These are phyloP conservation scores for Carassius carassius DNA, from an alignment of 2,113 vertebrate species.

Conservation along the genomic window DNA sequence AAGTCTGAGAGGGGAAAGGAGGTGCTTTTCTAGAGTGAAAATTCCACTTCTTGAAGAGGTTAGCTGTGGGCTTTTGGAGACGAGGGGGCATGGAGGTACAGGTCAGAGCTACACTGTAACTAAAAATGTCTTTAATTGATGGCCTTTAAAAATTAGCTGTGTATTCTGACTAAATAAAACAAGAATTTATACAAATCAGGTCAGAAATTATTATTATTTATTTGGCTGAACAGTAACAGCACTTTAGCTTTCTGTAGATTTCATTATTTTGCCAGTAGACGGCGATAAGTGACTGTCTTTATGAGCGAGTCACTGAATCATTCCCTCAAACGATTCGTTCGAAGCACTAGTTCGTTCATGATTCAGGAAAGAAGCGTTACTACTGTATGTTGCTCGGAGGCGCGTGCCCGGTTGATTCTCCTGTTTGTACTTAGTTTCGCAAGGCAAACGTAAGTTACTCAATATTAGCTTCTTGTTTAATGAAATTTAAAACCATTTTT, in stretches of 20 bases:
- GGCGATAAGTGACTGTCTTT: background rate
- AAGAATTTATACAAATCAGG: background rate
- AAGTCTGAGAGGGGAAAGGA: conserved; percentile 28
- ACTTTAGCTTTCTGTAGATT: background rate
- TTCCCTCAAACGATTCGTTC: background rate
- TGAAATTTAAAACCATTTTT: background rate
- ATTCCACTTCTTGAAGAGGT: conserved; percentile 73
- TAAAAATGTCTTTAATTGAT: background rate
- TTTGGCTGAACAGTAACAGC: background rate
- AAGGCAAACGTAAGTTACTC: background rate
- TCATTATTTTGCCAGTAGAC: background rate
- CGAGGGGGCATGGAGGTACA: conserved; percentile 64
- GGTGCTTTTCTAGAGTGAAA: conserved; percentile 60
- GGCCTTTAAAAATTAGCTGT: background rate
- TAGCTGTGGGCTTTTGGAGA: conserved; percentile 70
- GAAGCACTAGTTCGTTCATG: background rate
- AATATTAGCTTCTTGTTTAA: background rate
- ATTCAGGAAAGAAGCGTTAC: background rate
- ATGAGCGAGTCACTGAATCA: conserved; percentile 1
- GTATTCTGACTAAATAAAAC: background rate
- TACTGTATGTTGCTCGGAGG: background rate
- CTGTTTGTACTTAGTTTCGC: background rate
- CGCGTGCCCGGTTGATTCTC: background rate
- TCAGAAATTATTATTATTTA: too few species aligned
- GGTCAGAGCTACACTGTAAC: conserved; percentile 52